These are phyloP conservation scores for Capitulum mitella DNA, from an alignment of 2,888 invertebrate species.

Conservation along the genomic window DNA sequence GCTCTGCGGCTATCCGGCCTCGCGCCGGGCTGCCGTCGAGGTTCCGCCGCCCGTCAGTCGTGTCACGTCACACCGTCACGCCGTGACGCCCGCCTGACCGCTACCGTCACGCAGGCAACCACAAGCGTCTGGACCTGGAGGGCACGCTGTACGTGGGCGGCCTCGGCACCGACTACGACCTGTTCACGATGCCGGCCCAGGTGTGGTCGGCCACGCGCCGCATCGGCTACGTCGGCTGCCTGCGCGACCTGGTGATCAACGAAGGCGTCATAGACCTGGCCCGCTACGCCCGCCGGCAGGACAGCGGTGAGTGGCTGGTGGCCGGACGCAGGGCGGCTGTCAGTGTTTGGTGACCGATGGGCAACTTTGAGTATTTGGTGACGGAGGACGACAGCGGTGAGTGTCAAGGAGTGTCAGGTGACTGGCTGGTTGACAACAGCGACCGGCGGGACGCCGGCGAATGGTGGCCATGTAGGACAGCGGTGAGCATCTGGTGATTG, in stretches of 20 bases:
- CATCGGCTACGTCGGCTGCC: slow-evolving; percentile 88
- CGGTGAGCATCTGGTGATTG: no score
- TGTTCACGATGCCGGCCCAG: slow-evolving; percentile 69
- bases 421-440: no score
- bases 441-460: no score
- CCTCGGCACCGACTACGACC: slow-evolving; percentile 64
- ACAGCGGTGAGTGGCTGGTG: slow-evolving; percentile 59
- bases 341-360: no score
- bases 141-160: slow-evolving; percentile 85
- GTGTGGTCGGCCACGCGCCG: slow-evolving; percentile 84
- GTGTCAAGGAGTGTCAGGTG: not conserved
- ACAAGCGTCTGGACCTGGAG: slow-evolving; percentile 77
- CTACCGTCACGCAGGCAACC: slow-evolving; percentile 55
- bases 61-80: no score
- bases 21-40: no score
- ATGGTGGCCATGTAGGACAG: not conserved
- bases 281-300: slow-evolving; percentile 78
- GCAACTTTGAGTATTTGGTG: no score
- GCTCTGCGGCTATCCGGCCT: no score
- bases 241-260: slow-evolving; percentile 80
- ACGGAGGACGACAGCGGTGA: not conserved
- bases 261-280: slow-evolving; percentile 82
- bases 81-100: not conserved
- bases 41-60: no score
- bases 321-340: no score